phyloP scores from a whole-genome alignment of 2,888 invertebrate species.

The Spialia ferax region DNA sequence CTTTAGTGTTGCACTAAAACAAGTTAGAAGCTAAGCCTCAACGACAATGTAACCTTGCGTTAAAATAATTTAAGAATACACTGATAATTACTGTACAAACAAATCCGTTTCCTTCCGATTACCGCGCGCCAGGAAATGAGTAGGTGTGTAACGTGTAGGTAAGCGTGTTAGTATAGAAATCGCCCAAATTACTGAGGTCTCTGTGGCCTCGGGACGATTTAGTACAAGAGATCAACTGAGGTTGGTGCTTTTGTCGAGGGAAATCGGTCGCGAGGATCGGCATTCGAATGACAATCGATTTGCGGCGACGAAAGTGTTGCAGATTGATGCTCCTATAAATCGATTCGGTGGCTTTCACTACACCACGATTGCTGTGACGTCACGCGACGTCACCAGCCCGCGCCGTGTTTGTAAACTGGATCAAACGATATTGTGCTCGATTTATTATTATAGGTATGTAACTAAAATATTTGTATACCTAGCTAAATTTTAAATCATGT shows the following conservation, averaged over 20 bases:
- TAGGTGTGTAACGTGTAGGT: constrained; percentile 10
- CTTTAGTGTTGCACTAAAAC: constrained; percentile 18
- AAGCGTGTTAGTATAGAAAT: constrained; percentile 30
- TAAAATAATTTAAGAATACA: constrained; percentile 26
- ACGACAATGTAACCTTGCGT: constrained; percentile 16
- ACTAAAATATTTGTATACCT: no score
- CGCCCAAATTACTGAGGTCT: constrained; percentile 30
- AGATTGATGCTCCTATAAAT: constrained; percentile 66
- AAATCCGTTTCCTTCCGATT: constrained; percentile 48
- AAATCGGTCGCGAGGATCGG: constrained; percentile 63
- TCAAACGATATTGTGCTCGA: constrained; percentile 5
- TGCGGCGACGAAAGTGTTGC: constrained; percentile 75
- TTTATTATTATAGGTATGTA: background rate
- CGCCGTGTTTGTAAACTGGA: constrained; percentile 9
- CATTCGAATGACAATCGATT: constrained; percentile 75
- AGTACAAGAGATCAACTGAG: constrained; percentile 21
- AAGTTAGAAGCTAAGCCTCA: background rate
- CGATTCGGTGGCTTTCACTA: constrained; percentile 77
- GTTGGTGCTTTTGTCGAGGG: constrained; percentile 48
- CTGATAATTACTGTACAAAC: constrained; percentile 28
- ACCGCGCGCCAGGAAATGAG: constrained; percentile 42
- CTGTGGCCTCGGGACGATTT: constrained; percentile 19
- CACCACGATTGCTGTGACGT: constrained; percentile 51
- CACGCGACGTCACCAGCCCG: constrained; percentile 50
- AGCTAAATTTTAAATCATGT: no score